phyloP scores from a whole-genome alignment of 2,797 vertebrate genomes.

The Alfaro cultratus region DNA sequence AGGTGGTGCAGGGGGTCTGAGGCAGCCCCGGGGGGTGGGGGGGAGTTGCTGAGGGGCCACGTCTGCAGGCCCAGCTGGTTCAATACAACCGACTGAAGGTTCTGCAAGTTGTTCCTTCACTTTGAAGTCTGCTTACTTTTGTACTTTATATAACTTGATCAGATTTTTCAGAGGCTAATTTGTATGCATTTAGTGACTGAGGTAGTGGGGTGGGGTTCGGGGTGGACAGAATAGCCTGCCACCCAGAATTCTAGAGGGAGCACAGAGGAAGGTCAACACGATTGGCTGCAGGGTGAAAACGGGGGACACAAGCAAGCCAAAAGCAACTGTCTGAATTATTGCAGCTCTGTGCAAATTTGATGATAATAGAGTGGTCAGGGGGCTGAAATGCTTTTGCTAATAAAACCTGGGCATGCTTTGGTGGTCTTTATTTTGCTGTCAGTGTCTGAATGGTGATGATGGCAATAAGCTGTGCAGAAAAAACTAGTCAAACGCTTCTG shows the following conservation, averaged over 20 bases:
- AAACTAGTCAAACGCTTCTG: constrained; percentile 35
- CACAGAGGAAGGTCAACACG: constrained; percentile 72
- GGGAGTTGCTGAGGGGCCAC: constrained; percentile 1
- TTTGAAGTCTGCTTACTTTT: constrained; percentile 90
- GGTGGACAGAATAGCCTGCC: constrained; percentile 69
- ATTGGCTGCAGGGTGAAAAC: constrained; percentile 58
- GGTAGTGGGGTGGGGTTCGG: constrained; percentile 18
- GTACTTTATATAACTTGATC: constrained; percentile 84
- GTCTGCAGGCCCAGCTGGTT: constrained; percentile 49
- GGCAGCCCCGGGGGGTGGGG: constrained; percentile 10
- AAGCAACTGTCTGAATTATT: constrained; percentile 74
- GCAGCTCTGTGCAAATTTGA: constrained; percentile 74
- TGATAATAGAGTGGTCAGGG: constrained; percentile 69
- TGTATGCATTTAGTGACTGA: constrained; percentile 81
- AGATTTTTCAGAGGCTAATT: constrained; percentile 80
- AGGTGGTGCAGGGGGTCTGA: constrained; percentile 55
- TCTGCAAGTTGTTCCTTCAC: constrained; percentile 43
- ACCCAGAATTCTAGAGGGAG: constrained; percentile 85
- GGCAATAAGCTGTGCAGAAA: constrained; percentile 1
- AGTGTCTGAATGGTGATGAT: constrained; percentile 34
- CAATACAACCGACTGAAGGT: constrained; percentile 3
- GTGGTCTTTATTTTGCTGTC: constrained; percentile 68
- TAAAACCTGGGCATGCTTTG: constrained; percentile 48
- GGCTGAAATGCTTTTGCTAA: constrained; percentile 65
- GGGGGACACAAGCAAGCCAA: constrained; percentile 57